Percentiles rank a stretch among this genome's conserved stretches.
Evolutionary conservation across 2,113 vertebrate genomes (phyloP).

Genomic region (Acinonyx jubatus): DNA sequence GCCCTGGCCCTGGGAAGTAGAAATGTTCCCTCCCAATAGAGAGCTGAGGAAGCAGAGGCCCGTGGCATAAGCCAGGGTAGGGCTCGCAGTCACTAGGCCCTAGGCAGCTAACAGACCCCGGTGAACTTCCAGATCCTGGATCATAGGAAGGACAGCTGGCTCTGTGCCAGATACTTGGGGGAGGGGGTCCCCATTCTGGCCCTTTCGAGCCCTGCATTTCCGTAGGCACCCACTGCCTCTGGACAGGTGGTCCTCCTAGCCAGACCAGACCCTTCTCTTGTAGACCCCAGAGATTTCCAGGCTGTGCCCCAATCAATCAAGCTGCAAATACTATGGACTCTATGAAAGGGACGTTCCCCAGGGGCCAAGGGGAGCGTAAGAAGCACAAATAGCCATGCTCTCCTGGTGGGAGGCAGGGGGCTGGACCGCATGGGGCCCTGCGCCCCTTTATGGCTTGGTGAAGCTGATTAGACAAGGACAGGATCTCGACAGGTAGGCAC

Average conservation of each 20-base stretch:
- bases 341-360: background rate
- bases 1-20: background rate
- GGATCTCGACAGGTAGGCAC: background rate
- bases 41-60: background rate
- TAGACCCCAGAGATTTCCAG: background rate
- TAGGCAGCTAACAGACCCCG: background rate
- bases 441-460: background rate
- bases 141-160: background rate
- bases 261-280: background rate
- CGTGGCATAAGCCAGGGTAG: no score
- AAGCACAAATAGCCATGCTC: background rate
- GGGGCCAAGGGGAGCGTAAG: background rate
- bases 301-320: background rate
- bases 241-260: background rate
- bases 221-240: background rate
- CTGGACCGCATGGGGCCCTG: background rate
- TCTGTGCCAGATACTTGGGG: background rate
- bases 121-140: background rate
- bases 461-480: background rate
- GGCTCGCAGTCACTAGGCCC: background rate
- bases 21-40: background rate
- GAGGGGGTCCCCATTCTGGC: no score
- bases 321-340: background rate
- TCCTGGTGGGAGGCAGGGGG: background rate
- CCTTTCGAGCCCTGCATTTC: background rate